Base-by-base conservation (phyloP, 2,113 vertebrate species). In the Motacilla tschutschensis region DNA sequence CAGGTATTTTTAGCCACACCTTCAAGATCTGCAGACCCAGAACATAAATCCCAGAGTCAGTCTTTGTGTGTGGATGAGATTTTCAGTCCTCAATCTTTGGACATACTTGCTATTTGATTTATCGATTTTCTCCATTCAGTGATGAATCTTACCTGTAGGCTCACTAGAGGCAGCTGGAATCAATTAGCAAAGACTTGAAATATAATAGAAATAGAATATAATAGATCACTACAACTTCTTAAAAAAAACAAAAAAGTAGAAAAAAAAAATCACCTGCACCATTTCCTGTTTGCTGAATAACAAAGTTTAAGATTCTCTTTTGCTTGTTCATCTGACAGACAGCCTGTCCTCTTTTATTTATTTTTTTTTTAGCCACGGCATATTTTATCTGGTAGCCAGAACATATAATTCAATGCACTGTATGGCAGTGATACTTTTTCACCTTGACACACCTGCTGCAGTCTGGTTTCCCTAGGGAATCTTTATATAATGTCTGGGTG, bases 371-470 rank as follows among this genome's bases (percentile, higher is more conserved):
- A 79, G 38, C 84, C 48, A 63, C 46, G 77, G 53, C n/a, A 40
- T 87, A 70, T 90, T 89, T 89, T 83, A 88, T 28, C 11, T 81
- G 44, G 54, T 91, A 47, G 13, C 74, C 50, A 78, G 66, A 87
- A 83, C 31, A 33, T 75, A 77, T 40, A 83, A 83, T 86, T 88
- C 58, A 83, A 51, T 75, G 46, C 44, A 62, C 87, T 54, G 48
- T 89, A 43, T 85, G 46, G 79, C 74, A 83, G 53, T 38, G 55
- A 73, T 87, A 78, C 72, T 94, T 93, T 80, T 84, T 94, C 83
- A 94, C 85, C 76, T 88, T 91, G 89, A 93, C 88, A 35, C 83
- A 80, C 89, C 38, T 89, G 31, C 79, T 91, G 57, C 50, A 77
- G 36, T 83, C 58, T 86, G 8, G n/a, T 86, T 88, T 94, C 91